Evolutionary conservation across 2,888 invertebrate species (phyloP), one percentile per base, ranked within the genome.

Genomic region (Parnassius glacialis): DNA sequence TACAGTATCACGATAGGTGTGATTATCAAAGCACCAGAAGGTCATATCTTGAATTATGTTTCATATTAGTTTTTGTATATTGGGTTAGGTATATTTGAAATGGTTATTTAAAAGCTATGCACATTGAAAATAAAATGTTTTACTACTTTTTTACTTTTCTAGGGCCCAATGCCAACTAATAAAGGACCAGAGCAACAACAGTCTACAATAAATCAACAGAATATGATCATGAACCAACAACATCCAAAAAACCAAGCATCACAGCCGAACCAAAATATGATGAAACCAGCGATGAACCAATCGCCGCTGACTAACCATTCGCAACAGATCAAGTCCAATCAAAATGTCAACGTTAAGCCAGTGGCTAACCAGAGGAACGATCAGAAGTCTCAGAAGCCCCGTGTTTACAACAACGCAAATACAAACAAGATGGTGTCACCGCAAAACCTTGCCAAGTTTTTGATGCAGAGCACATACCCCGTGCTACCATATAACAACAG

Each of bases 401-500:
- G 85, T 0, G 75, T 86, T 0, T 90, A 87, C 52, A 84, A 81
- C 45, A 88, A 85, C n/a, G 80, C 82, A 0, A 78, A 81, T 57
- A 72, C 72, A 41, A 78, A 76, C 41, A 65, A 74, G 60, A 79
- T 76, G 62, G 56, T 81, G 65, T 79, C 82, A 0, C 87, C 89
- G 0, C 87, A 89, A 65, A 90, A 87, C 58, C 62, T 92, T 41
- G 92, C 91, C 0, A 91, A 92, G 52, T 52, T 87, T 0, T 86
- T 92, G 20, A 92, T 92, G 48, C 91, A 92, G 69, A 88, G 85
- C 53, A 90, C 91, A 0, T 92, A 92, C 68, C 92, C 91, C 0
- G 90, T 91, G 85, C 53, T 91, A 57, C 85, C 89, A 41, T 80
- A 79, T 11, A 83, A 83, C 41, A 86, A 82, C 62, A 85, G 87